A percentile compares a stretch with the other conserved stretches of the same genome.
Conservation (phyloP, 2,113 vertebrate species). For the Chloropsis cyanopogon region DNA sequence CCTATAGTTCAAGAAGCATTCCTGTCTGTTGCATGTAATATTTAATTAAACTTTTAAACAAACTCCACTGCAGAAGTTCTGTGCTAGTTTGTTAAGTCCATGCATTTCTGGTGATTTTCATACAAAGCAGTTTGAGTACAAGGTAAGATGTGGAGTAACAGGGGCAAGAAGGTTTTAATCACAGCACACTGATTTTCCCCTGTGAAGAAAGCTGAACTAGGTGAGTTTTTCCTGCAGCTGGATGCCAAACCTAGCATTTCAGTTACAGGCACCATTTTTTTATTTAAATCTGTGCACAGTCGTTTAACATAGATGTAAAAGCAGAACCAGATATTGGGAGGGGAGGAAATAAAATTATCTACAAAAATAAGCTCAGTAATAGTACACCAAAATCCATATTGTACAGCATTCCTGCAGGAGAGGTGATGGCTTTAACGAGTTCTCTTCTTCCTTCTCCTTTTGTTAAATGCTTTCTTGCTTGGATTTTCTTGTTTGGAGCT, state of each 20-base stretch:
- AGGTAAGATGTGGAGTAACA: accelerated
- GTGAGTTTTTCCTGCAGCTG: not conserved
- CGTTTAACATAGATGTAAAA: not conserved
- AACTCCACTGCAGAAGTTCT: not conserved
- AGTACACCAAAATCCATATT: not conserved
- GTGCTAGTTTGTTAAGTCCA: not conserved
- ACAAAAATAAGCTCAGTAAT: constrained; percentile 7
- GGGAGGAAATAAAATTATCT: not conserved
- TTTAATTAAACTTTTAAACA: constrained; percentile 42
- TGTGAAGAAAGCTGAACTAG: not conserved
- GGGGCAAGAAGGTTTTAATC: not conserved
- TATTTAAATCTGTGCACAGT: not conserved
- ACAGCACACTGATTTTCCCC: accelerated
- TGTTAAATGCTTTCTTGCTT: constrained; percentile 66
- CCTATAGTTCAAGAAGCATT: not conserved
- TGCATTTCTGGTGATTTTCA: not conserved
- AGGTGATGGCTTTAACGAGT: not conserved
- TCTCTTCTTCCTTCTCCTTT: constrained; percentile 72
- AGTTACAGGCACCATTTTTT: not conserved
- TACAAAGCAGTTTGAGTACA: accelerated
- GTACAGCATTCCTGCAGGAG: not conserved
- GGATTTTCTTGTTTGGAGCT: constrained; percentile 45
- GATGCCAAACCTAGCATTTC: not conserved
- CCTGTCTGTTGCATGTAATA: constrained; percentile 15
- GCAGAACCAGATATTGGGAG: not conserved